Conservation (phyloP, 2,888 invertebrate genomes). For the Polydrusus tereticollis region DNA sequence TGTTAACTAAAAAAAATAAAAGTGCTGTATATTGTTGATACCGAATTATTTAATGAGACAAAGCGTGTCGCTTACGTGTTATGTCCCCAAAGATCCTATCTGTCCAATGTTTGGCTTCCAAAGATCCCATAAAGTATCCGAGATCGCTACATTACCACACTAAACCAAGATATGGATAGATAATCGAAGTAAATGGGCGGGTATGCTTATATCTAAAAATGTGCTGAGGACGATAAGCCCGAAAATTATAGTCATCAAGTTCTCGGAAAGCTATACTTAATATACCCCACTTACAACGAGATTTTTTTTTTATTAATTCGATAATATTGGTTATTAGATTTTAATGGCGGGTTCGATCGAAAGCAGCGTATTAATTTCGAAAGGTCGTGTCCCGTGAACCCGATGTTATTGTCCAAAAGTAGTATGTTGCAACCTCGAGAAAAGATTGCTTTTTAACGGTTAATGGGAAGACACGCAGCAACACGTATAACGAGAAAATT, state of each 20-base stretch:
- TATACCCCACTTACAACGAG: slow-evolving; percentile 63
- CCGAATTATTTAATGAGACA: background rate
- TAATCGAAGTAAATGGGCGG: slow-evolving; percentile 62
- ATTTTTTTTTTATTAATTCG: slow-evolving; percentile 63
- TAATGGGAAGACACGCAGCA: slow-evolving; percentile 44
- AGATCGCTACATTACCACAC: slow-evolving; percentile 60
- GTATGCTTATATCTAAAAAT: slow-evolving; percentile 61
- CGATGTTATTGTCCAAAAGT: slow-evolving; percentile 49
- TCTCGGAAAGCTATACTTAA: slow-evolving; percentile 64
- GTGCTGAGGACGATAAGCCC: slow-evolving; percentile 62
- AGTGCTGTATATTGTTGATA: no score
- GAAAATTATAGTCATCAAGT: slow-evolving; percentile 65
- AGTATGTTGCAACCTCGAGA: slow-evolving; percentile 42
- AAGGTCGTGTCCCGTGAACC: slow-evolving; percentile 51
- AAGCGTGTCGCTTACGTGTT: slow-evolving; percentile 2
- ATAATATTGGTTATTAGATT: slow-evolving; percentile 63
- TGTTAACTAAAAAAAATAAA: no score
- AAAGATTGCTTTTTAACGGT: slow-evolving; percentile 47
- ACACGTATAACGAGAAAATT: slow-evolving; percentile 46
- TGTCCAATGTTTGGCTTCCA: slow-evolving; percentile 45
- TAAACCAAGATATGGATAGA: slow-evolving; percentile 61
- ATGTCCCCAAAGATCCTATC: slow-evolving; percentile 34
- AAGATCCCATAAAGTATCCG: slow-evolving; percentile 50
- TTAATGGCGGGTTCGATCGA: slow-evolving; percentile 58
- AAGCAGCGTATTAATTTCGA: slow-evolving; percentile 55